phyloP scores from a whole-genome alignment of 1,140 invertebrate genomes.

The Bicyclus anynana region DNA sequence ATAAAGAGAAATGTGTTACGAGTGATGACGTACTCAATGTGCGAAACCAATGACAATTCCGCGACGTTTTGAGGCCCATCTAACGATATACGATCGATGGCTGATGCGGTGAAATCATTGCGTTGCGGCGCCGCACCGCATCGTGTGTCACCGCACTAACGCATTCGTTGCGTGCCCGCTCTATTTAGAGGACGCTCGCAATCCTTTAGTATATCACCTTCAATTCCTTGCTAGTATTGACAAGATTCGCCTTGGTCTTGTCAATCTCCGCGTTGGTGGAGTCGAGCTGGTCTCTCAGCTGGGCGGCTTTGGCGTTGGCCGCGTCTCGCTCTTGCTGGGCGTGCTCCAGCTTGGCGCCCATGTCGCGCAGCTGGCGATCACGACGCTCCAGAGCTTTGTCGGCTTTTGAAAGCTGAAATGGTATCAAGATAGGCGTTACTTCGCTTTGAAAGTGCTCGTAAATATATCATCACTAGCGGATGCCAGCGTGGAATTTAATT shows the following conservation, averaged over 20 bases:
- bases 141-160: too few relatives aligned
- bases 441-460: neutral
- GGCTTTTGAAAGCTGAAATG: conserved; percentile 46
- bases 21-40: too few relatives aligned
- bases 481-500: too few relatives aligned
- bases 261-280: conserved; percentile 43
- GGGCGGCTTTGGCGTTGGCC: conserved; percentile 46
- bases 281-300: conserved; percentile 54
- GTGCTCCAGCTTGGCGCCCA: conserved; percentile 37
- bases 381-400: conserved; percentile 55
- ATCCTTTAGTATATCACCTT: conserved; percentile 35
- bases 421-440: neutral
- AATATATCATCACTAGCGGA: too few relatives aligned
- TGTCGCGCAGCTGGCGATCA: conserved; percentile 66
- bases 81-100: too few relatives aligned
- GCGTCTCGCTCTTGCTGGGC: conserved; percentile 56
- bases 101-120: too few relatives aligned
- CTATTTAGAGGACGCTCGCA: too few relatives aligned
- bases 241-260: conserved; percentile 42
- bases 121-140: too few relatives aligned
- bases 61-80: too few relatives aligned
- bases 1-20: too few relatives aligned
- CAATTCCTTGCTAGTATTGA: conserved; percentile 45
- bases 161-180: too few relatives aligned
- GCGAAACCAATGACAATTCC: too few relatives aligned